Evolutionary conservation across 2,888 invertebrate genomes (phyloP).

Genomic region (Hydrotaea diabolus): DNA sequence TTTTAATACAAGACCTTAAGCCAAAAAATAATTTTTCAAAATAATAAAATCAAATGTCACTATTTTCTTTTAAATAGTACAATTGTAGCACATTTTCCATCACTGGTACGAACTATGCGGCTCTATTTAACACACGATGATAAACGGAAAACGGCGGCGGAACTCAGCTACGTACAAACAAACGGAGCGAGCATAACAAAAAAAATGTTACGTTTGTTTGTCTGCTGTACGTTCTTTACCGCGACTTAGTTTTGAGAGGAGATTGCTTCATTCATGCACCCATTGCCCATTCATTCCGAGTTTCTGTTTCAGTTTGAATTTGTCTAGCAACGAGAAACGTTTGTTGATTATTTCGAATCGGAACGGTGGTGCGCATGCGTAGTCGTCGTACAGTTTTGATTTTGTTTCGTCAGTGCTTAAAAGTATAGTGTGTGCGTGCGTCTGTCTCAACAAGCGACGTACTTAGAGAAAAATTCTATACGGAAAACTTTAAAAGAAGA

Average conservation of each 20-base stretch:
- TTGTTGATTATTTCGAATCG: not conserved
- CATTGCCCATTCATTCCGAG: conserved; percentile 29
- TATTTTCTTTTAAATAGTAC: too few species aligned
- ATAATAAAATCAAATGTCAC: too few species aligned
- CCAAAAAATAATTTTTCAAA: too few species aligned
- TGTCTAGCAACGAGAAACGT: conserved; percentile 53
- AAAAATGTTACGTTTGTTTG: not conserved
- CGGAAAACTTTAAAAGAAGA: not conserved
- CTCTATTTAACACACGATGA: too few species aligned
- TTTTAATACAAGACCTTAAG: too few species aligned
- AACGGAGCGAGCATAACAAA: too few species aligned
- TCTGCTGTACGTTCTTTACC: not conserved
- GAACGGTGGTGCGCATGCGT: conserved; percentile 57
- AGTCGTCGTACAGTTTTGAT: conserved; percentile 62
- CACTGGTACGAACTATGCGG: too few species aligned
- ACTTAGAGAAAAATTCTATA: conserved; percentile 35
- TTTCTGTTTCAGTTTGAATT: conserved; percentile 57
- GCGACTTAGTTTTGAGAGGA: not conserved
- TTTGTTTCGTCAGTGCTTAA: not conserved
- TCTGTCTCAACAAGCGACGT: not conserved
- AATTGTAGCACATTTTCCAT: too few species aligned
- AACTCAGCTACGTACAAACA: too few species aligned
- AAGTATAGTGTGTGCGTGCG: not conserved
- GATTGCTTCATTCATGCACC: conserved; percentile 29
- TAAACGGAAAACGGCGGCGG: too few species aligned